A percentile compares a stretch with the other conserved stretches of the same genome.
These are phyloP conservation scores for Gonatopus flavifemur DNA, from an alignment of 1,140 invertebrate genomes.

Conservation along the genomic window DNA sequence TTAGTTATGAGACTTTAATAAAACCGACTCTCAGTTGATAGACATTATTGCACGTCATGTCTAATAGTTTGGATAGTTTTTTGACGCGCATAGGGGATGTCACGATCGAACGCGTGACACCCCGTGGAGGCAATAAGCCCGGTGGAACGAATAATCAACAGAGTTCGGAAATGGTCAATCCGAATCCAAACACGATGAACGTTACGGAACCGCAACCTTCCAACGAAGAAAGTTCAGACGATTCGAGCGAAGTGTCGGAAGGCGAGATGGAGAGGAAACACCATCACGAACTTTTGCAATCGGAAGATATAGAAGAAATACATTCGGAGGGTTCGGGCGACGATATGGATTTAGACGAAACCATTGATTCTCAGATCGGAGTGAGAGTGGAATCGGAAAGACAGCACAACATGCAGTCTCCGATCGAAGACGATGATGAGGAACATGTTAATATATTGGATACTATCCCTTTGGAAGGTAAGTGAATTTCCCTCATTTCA, in stretches of 20 bases:
- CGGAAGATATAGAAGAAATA: slow-evolving; percentile 48
- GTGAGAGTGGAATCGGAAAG: slow-evolving; percentile 47
- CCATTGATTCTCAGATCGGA: slow-evolving; percentile 55
- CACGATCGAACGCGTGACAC: slow-evolving; percentile 57
- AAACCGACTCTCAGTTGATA: slow-evolving; percentile 21
- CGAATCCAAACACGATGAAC: slow-evolving; percentile 29
- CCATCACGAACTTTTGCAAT: slow-evolving; percentile 26
- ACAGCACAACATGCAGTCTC: slow-evolving; percentile 30
- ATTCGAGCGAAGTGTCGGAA: slow-evolving; percentile 46
- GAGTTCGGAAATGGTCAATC: slow-evolving; percentile 23
- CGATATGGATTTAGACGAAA: slow-evolving; percentile 57
- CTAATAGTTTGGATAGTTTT: slow-evolving; percentile 54
- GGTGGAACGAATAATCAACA: slow-evolving; percentile 22
- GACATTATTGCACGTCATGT: slow-evolving; percentile 44
- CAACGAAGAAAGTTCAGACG: slow-evolving; percentile 47
- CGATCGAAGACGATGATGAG: slow-evolving; percentile 40
- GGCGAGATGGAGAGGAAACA: slow-evolving; percentile 42
- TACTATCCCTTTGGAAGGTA: slow-evolving; percentile 55
- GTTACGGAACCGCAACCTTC: slow-evolving; percentile 26
- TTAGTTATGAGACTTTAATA: slow-evolving; percentile 16
- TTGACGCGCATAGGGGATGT: slow-evolving; percentile 59
- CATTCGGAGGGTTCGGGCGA: slow-evolving; percentile 52
- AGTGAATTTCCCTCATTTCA: slow-evolving; percentile 1
- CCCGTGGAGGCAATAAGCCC: slow-evolving; percentile 32
- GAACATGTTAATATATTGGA: slow-evolving; percentile 54